These are phyloP conservation scores for Hemiprocne comata DNA, from an alignment of 2,113 vertebrate genomes.

Conservation along the genomic window DNA sequence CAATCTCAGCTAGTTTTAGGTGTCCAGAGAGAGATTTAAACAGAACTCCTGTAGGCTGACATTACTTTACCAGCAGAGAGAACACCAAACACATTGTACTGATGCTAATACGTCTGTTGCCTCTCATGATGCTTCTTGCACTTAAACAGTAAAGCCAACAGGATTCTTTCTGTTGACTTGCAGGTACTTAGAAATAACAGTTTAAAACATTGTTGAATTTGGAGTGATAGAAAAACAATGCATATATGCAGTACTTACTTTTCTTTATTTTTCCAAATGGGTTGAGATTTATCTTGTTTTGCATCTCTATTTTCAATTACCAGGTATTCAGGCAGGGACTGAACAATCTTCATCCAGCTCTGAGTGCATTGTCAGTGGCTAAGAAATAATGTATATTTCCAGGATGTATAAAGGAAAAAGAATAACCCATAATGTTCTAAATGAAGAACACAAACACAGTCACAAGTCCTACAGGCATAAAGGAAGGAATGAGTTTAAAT, in stretches of 20 bases:
- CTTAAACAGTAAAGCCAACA: neutral
- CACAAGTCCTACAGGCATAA: neutral
- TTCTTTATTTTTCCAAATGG: neutral
- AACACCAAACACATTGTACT: neutral
- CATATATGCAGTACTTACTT: neutral
- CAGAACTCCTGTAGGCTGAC: neutral
- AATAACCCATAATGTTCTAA: neutral
- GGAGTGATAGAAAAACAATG: neutral
- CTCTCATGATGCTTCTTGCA: neutral
- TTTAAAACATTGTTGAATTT: neutral
- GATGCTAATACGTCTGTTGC: neutral
- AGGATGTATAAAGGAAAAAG: neutral
- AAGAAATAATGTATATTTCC: neutral
- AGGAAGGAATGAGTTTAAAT: neutral
- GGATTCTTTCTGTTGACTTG: neutral
- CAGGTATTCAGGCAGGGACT: neutral
- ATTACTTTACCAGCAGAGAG: neutral
- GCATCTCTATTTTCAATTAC: neutral
- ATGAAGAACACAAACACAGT: neutral
- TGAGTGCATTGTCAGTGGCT: neutral
- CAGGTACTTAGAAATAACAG: neutral
- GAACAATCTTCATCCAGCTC: neutral
- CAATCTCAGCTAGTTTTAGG: conserved; percentile 2
- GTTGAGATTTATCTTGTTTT: neutral
- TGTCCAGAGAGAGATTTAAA: neutral